phyloP scores from a whole-genome alignment of 2,797 vertebrate species.

The Falco peregrinus region DNA sequence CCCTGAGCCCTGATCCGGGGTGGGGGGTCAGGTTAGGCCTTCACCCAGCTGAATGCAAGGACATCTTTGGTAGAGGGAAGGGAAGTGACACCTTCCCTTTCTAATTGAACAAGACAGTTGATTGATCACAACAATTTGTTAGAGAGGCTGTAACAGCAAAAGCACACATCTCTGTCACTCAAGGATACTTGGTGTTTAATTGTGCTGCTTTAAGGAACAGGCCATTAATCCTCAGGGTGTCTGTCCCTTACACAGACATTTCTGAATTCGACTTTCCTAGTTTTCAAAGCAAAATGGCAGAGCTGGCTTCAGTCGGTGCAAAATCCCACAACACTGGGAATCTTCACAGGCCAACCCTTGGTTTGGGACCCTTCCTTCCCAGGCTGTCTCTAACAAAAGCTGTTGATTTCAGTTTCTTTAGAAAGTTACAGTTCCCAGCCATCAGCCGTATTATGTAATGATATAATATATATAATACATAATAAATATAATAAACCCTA shows the following conservation, averaged over 20 bases:
- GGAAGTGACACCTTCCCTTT: conserved; percentile 61
- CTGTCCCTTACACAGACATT: not conserved
- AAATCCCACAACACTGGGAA: not conserved
- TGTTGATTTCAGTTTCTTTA: not conserved
- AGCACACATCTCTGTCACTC: conserved; percentile 13
- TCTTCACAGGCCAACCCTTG: not conserved
- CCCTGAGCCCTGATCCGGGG: not conserved
- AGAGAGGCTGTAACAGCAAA: conserved; percentile 47
- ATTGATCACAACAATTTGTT: conserved; percentile 56
- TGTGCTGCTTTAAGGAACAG: not conserved
- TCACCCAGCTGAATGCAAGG: conserved; percentile 25
- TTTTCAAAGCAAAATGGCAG: not conserved
- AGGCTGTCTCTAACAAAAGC: not conserved
- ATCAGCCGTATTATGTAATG: not conserved
- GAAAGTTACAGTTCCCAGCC: not conserved
- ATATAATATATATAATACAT: too few species aligned
- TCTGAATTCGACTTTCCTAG: not conserved
- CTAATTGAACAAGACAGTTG: conserved; percentile 71
- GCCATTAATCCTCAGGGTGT: not conserved
- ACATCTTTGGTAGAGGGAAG: conserved; percentile 44
- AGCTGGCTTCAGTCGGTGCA: not conserved
- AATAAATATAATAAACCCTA: too few species aligned
- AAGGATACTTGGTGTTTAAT: not conserved
- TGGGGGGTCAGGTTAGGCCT: not conserved
- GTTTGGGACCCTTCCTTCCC: not conserved